Percentiles rank a stretch among this genome's conserved stretches.
phyloP scores from a whole-genome alignment of 2,888 invertebrate species.

The Drosophila maculinotata region DNA sequence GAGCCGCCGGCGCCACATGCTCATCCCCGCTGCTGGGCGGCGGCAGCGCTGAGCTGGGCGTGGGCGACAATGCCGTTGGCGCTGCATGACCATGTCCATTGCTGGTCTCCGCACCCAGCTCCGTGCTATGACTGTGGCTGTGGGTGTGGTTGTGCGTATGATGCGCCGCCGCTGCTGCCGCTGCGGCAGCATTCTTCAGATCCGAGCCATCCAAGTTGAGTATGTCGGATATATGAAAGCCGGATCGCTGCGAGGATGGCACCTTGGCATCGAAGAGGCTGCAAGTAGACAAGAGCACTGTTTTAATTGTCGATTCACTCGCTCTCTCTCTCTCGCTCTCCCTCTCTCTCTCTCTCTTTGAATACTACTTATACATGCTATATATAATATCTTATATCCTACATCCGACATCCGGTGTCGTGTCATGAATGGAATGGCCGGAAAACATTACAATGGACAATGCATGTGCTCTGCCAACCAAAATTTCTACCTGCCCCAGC shows the following conservation, averaged over 20 bases:
- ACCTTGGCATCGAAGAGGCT: constrained; percentile 90
- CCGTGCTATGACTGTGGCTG: constrained; percentile 34
- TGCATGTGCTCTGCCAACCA: constrained; percentile 14
- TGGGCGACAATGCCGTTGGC: constrained; percentile 63
- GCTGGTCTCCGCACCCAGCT: constrained; percentile 53
- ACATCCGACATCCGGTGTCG: constrained; percentile 66
- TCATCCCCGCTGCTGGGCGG: constrained; percentile 50
- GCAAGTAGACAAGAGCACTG: constrained; percentile 80
- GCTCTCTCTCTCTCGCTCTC: neutral
- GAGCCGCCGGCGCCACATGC: constrained; percentile 26
- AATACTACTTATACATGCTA: constrained; percentile 5
- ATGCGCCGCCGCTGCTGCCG: constrained; percentile 68
- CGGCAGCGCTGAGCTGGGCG: constrained; percentile 54
- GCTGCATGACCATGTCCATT: constrained; percentile 53
- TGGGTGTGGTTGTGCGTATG: too few relatives aligned
- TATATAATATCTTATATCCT: neutral
- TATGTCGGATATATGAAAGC: constrained; percentile 97
- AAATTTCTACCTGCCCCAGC: constrained; percentile 10
- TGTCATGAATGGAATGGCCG: constrained; percentile 72
- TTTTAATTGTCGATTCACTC: constrained; percentile 28
- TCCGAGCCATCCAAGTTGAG: constrained; percentile 92
- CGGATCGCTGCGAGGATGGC: constrained; percentile 89
- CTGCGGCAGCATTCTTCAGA: constrained; percentile 81
- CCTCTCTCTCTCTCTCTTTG: too few relatives aligned
- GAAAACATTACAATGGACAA: constrained; percentile 54